Evolutionary conservation across 1,140 invertebrate species (phyloP).

Genomic region (Pseudomyrmex dendroicus): DNA sequence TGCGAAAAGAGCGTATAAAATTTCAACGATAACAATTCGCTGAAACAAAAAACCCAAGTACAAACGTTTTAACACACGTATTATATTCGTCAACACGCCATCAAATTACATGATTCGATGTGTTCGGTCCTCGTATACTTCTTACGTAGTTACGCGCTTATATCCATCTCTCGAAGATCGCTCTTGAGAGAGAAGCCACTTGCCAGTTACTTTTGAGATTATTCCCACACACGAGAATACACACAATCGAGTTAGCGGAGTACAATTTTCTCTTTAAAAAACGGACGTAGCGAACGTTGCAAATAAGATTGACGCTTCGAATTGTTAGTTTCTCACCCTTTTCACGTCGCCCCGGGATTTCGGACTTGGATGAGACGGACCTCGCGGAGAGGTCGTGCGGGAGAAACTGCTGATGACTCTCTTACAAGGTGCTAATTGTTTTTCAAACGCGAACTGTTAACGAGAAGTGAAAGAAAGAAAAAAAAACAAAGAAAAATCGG

Average conservation of each 20-base stretch:
- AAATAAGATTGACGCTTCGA: background rate
- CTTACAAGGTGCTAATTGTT: constrained; percentile 30
- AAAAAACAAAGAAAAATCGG: background rate
- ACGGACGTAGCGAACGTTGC: constrained; percentile 13
- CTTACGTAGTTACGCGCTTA: background rate
- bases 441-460: background rate
- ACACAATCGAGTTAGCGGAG: constrained; percentile 29
- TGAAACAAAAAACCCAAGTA: background rate
- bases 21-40: background rate
- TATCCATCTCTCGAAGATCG: background rate
- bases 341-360: background rate
- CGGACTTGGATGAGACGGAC: background rate
- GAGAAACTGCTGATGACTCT: background rate
- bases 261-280: constrained; percentile 33
- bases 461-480: background rate
- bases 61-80: too few species aligned
- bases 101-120: background rate
- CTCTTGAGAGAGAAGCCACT: background rate
- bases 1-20: background rate
- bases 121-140: background rate
- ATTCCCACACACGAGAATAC: constrained; percentile 9
- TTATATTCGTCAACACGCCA: background rate
- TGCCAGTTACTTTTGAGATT: constrained; percentile 42
- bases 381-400: too few species aligned
- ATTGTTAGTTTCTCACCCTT: constrained; percentile 10